Evolutionary conservation across 2,113 vertebrate genomes (phyloP), one percentile per base, ranked within the genome.

Genomic region (Pseudolaguvia tuberculata): DNA sequence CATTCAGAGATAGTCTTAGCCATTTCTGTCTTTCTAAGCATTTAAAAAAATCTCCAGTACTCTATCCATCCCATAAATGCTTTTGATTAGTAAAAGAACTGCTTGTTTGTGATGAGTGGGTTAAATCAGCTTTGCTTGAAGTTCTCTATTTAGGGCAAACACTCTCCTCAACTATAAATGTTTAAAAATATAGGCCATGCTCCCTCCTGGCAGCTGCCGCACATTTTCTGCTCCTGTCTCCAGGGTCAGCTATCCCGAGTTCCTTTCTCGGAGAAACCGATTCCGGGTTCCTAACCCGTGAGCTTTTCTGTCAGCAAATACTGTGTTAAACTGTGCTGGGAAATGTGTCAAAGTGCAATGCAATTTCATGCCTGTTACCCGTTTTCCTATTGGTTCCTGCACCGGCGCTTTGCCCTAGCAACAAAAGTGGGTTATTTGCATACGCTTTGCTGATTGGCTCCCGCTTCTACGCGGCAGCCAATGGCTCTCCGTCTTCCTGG

Each of bases 311-410:
- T 80, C 78, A 78, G 83, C 74, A 75, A 80, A 78, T 80, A 89
- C 92, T 90, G 93, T 85, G 93, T 94, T 94, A 94, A 94, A 90
- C 83, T 58, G 90, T 81, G 89, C 89, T 89, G 85, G 90, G 88
- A 90, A 92, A 91, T 91, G 91, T 92, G 92, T 93, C 93, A 92
- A 90, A 91, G 93, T 91, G 89, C 89, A 88, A 90, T 92, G 87
- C 92, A 89, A 83, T 88, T 90, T 88, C 91, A 93, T 94, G 93
- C 93, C 92, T 91, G 88, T 91, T 86, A 90, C 91, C 89, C 89
- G 91, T 91, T 92, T 93, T 89, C 88, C 91, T 90, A 94, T 94
- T 95, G 92, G 93, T 87, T 87, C 81, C 65, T 84, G 82, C 86
- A 67, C 86, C 81, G 87, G 85, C 78, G 91, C 91, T 94, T 88